Evolutionary conservation across 2,113 vertebrate genomes (phyloP).

Genomic region (Antigone vipio): DNA sequence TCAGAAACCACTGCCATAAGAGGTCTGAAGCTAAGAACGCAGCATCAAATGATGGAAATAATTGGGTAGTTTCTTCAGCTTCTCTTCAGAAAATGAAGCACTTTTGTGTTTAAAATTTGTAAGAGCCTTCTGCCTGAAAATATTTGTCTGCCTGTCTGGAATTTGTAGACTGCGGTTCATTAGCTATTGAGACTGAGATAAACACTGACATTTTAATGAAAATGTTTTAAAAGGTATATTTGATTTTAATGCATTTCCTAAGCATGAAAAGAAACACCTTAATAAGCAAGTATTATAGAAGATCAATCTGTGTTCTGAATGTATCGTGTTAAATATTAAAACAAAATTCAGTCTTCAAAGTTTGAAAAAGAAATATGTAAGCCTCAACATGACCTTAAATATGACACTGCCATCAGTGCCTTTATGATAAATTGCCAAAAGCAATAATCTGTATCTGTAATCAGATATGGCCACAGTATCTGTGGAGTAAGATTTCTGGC

Average conservation of each 20-base stretch:
- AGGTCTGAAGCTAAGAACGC: neutral
- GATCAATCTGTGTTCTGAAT: neutral
- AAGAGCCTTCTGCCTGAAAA: neutral
- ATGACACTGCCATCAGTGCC: neutral
- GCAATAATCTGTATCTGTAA: neutral
- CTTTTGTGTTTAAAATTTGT: neutral
- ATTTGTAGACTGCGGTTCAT: neutral
- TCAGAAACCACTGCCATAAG: neutral
- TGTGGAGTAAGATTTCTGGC: neutral
- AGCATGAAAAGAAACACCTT: neutral
- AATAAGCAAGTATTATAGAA: neutral
- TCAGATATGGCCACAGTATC: neutral
- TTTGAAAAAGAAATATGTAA: neutral
- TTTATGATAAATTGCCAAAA: conserved; percentile 11
- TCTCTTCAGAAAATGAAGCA: neutral
- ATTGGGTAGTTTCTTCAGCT: conserved; percentile 2
- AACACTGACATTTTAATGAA: neutral
- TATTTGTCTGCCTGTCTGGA: conserved; percentile 10
- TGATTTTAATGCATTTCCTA: neutral
- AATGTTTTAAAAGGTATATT: neutral
- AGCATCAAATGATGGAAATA: conserved; percentile 30
- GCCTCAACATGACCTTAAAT: neutral
- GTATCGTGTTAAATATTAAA: neutral
- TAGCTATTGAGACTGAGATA: neutral
- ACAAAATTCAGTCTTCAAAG: neutral